Evolutionary conservation across 2,888 invertebrate species (phyloP).

Genomic region (Nomada fabriciana): DNA sequence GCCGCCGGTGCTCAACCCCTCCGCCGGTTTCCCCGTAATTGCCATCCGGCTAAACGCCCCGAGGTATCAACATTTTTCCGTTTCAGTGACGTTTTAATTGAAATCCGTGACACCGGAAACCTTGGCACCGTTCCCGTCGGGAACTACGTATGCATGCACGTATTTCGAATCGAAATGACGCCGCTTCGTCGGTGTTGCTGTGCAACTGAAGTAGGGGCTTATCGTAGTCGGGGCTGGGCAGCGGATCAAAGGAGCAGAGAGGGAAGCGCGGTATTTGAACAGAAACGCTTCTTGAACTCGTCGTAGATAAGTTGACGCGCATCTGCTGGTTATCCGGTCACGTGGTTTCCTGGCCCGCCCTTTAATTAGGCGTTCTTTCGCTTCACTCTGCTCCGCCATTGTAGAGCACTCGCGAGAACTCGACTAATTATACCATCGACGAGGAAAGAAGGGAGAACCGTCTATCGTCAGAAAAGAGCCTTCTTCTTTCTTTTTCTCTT

Average conservation of each 20-base stretch:
- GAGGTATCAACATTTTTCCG: slow-evolving; percentile 50
- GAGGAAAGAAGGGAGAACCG: slow-evolving; percentile 27
- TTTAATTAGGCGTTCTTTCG: slow-evolving; percentile 55
- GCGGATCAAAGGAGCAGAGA: slow-evolving; percentile 53
- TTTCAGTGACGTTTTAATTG: slow-evolving; percentile 55
- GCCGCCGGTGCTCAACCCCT: background rate
- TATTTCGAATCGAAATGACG: slow-evolving; percentile 14
- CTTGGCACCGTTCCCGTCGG: background rate
- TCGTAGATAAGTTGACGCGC: slow-evolving; percentile 51
- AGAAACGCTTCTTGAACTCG: slow-evolving; percentile 37
- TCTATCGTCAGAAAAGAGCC: slow-evolving; percentile 11
- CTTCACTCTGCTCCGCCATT: background rate
- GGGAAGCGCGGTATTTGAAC: background rate
- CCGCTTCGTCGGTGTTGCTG: background rate
- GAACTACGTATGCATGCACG: background rate
- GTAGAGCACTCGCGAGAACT: slow-evolving; percentile 26
- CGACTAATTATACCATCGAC: slow-evolving; percentile 40
- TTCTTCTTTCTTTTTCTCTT: background rate
- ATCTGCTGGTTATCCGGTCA: slow-evolving; percentile 37
- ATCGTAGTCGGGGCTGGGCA: slow-evolving; percentile 54
- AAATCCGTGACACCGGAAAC: slow-evolving; percentile 42
- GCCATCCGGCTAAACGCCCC: slow-evolving; percentile 35
- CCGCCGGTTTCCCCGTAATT: slow-evolving; percentile 36
- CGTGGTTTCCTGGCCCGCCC: slow-evolving; percentile 31
- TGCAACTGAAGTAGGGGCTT: slow-evolving; percentile 58